phyloP scores from a whole-genome alignment of 2,113 vertebrate species.

The Danionella cerebrum region DNA sequence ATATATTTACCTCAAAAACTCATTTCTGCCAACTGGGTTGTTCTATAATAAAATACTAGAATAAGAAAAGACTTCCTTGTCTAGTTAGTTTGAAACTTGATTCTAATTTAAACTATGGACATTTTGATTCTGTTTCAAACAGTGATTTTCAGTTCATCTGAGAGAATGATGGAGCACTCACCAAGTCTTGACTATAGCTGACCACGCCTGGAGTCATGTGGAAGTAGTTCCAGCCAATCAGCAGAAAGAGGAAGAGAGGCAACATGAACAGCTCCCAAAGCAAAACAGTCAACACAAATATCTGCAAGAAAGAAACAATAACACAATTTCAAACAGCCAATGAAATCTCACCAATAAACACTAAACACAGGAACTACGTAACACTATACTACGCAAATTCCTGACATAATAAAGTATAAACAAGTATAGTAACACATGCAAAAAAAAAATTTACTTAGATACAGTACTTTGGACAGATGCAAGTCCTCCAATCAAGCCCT shows the following conservation, averaged over 20 bases:
- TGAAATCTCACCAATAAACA: not conserved
- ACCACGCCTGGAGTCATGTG: conserved; percentile 64
- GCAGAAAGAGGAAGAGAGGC: conserved; percentile 80
- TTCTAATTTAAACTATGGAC: not conserved
- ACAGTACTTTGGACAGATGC: conserved; percentile 53
- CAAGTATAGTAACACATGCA: too few relatives aligned
- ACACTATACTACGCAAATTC: too few relatives aligned
- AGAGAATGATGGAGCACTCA: conserved; percentile 54
- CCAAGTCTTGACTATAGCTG: conserved; percentile 75
- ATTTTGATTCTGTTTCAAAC: not conserved
- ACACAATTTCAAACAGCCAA: conserved; percentile 6
- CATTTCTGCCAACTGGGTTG: too few relatives aligned
- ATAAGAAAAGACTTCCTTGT: too few relatives aligned
- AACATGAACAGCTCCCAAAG: conserved; percentile 91
- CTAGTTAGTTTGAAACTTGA: too few relatives aligned
- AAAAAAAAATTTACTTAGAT: too few relatives aligned
- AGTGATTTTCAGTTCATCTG: conserved; percentile 1
- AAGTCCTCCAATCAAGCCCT: conserved; percentile 43
- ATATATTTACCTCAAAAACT: too few relatives aligned
- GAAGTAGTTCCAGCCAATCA: conserved; percentile 85
- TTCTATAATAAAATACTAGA: too few relatives aligned
- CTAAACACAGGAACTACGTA: not conserved
- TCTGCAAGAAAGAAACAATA: conserved; percentile 60
- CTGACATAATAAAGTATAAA: too few relatives aligned
- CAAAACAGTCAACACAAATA: conserved; percentile 87